Conservation (phyloP, 2,113 vertebrate genomes). For the Todiramphus chloris region DNA sequence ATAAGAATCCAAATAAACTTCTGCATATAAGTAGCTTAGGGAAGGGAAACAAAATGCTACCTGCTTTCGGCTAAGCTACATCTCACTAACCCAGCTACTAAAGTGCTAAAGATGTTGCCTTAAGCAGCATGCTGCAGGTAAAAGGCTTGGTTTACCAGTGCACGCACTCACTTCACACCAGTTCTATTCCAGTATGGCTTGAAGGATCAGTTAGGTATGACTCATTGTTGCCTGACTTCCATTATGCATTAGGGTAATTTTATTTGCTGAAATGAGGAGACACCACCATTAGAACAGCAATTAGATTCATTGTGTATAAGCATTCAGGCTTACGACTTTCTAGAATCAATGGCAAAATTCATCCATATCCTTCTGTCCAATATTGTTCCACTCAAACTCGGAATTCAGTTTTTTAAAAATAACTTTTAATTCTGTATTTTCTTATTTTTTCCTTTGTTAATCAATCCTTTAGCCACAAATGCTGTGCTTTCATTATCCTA, state of each 20-base stretch:
- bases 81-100: background rate
- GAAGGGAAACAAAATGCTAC: background rate
- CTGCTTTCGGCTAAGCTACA: background rate
- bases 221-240: background rate
- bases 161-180: no score
- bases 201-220: background rate
- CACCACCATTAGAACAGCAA: background rate
- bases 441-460: background rate
- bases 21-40: background rate
- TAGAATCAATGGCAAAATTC: background rate
- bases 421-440: background rate
- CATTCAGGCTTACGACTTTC: background rate
- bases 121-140: background rate
- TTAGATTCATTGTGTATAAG: background rate
- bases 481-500: background rate
- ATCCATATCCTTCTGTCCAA: background rate
- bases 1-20: background rate
- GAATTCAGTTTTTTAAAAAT: background rate
- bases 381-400: background rate
- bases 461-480: background rate
- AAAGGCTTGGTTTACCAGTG: background rate
- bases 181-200: background rate
- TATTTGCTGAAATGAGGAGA: background rate
- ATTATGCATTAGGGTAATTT: background rate
- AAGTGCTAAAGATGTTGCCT: accelerated